phyloP scores from a whole-genome alignment of 2,113 vertebrate genomes.

The Zosterops pallidus region DNA sequence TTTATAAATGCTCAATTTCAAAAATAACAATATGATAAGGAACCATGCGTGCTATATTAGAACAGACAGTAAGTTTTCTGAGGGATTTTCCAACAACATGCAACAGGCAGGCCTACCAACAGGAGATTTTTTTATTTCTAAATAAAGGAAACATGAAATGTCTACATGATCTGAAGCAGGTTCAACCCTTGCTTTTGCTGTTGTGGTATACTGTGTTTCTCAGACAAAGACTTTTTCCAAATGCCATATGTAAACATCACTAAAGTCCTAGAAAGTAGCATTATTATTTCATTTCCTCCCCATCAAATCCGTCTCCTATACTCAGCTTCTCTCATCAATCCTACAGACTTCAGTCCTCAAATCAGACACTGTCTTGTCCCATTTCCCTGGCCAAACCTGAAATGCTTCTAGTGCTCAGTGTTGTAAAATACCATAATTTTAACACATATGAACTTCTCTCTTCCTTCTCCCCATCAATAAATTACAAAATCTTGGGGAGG shows the following conservation, averaged over 20 bases:
- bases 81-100: background rate
- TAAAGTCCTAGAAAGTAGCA: background rate
- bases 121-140: background rate
- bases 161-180: background rate
- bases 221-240: background rate
- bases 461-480: background rate
- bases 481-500: background rate
- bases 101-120: background rate
- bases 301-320: background rate
- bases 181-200: background rate
- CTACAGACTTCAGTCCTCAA: background rate
- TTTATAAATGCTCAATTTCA: background rate
- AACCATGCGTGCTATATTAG: background rate
- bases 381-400: background rate
- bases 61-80: background rate
- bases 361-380: background rate
- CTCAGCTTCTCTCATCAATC: background rate
- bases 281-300: background rate
- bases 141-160: background rate
- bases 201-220: background rate
- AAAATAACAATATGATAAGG: background rate
- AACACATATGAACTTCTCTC: background rate
- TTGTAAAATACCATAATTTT: background rate
- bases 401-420: background rate
- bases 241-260: background rate